Conservation (phyloP, 37 sponge, comb jelly and placozoan genomes). For the Haliclona indistincta region DNA sequence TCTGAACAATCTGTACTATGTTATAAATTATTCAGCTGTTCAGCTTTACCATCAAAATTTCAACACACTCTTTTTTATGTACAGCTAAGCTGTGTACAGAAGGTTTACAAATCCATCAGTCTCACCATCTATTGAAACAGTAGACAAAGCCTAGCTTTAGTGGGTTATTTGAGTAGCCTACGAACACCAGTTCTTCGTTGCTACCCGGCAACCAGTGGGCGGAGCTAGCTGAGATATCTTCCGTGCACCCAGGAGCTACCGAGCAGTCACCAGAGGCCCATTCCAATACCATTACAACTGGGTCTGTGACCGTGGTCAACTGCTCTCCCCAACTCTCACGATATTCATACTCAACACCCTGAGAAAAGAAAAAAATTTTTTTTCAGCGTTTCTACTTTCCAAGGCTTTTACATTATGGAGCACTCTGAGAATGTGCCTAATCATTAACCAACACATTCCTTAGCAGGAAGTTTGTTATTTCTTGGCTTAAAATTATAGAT, state of each 20-base stretch:
- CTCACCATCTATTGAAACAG: constrained; percentile 76
- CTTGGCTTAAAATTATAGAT: too few species aligned
- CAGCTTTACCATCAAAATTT: too few species aligned
- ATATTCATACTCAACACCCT: constrained; percentile 73
- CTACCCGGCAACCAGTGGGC: constrained; percentile 56
- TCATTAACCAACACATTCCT: too few species aligned
- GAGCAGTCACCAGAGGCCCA: constrained; percentile 46
- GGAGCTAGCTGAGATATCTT: constrained; percentile 59
- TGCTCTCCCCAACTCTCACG: constrained; percentile 90
- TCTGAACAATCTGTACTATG: too few species aligned
- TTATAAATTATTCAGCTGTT: too few species aligned
- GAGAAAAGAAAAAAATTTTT: background rate
- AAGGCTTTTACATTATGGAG: too few species aligned
- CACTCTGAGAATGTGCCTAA: too few species aligned
- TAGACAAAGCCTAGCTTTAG: constrained; percentile 74
- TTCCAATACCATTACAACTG: constrained; percentile 76
- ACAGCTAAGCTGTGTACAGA: too few species aligned
- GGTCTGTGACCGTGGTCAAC: constrained; percentile 48
- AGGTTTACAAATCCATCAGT: too few species aligned
- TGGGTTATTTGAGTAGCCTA: constrained; percentile 82
- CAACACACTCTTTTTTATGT: too few species aligned
- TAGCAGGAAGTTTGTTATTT: too few species aligned
- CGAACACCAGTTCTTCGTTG: constrained; percentile 63
- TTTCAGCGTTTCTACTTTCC: too few species aligned
- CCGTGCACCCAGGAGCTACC: constrained; percentile 27